phyloP scores from a whole-genome alignment of 2,797 vertebrate species.

The Mormyrus proboscirostris region DNA sequence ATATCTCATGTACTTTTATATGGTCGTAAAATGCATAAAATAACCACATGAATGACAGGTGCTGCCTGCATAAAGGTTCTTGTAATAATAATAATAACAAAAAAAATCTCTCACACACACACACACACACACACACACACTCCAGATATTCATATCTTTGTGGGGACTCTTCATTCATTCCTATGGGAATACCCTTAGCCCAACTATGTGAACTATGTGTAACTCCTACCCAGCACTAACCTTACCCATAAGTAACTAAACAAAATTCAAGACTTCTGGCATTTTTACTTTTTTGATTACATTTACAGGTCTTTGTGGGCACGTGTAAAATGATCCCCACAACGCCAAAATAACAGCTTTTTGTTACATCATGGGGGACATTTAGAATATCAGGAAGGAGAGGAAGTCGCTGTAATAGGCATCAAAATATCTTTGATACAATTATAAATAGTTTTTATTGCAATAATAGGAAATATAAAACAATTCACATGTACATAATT shows the following conservation, averaged over 20 bases:
- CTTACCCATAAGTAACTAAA: background rate
- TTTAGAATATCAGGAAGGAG: background rate
- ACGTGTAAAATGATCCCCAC: background rate
- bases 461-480: background rate
- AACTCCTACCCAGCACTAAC: background rate
- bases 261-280: background rate
- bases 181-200: background rate
- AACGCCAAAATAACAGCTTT: background rate
- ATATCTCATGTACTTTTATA: background rate
- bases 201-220: background rate
- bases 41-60: background rate
- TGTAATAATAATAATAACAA: background rate
- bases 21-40: background rate
- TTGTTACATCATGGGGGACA: background rate
- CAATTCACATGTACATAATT: background rate
- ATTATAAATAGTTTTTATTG: background rate
- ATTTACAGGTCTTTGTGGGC: background rate
- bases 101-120: background rate
- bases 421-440: background rate
- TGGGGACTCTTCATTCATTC: background rate
- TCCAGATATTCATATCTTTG: background rate
- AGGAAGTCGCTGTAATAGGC: background rate
- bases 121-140: background rate
- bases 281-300: background rate
- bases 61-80: background rate